Evolutionary conservation across 2,113 vertebrate genomes (phyloP), one percentile per base, ranked within the genome.

Genomic region (Microtus ochrogaster): DNA sequence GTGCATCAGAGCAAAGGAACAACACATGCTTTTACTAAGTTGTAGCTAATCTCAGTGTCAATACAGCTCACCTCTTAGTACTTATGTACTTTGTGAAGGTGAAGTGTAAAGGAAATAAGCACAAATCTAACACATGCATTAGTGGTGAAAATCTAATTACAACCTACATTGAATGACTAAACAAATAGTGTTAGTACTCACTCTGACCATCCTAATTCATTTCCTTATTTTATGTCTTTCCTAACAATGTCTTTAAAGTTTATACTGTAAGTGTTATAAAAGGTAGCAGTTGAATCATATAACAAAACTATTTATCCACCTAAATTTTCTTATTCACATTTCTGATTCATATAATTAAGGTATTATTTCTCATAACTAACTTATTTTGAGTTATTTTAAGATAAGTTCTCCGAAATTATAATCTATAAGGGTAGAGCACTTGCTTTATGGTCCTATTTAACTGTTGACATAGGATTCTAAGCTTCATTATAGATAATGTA

Each of bases 221-320:
- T 94, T 96, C 96, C 88, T 94, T 95, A 97, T 96, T 65, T 16
- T 8, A 17, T 77, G 36, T 81, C 61, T 97, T 91, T 88, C 94
- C 90, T 68, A 87, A 96, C 58, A 96, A 85, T 93, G 96, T 96
- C 88, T 97, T 97, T 92, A 94, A 13, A 90, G 58, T 94, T 91
- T 96, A 97, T 92, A 97, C 76, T 65, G 72, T 84, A 86, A 94
- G 78, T 94, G 96, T 90, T 95, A 24, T 95, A 92, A 90, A 84
- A 95, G 86, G 78, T 76, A 79, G 83, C 52, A 91, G 70, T 90
- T 52, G 78, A 36, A 52, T 96, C 82, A 55, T 65, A 95, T 92
- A 92, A 68, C 97, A 93, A 97, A 92, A 52, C 0, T 33, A 94
- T 92, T 6, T 91, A 86, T 81, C 65, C 96, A n/a, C 91, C 16